These are phyloP conservation scores for Calameuta filiformis DNA, from an alignment of 2,888 invertebrate genomes.

Conservation along the genomic window DNA sequence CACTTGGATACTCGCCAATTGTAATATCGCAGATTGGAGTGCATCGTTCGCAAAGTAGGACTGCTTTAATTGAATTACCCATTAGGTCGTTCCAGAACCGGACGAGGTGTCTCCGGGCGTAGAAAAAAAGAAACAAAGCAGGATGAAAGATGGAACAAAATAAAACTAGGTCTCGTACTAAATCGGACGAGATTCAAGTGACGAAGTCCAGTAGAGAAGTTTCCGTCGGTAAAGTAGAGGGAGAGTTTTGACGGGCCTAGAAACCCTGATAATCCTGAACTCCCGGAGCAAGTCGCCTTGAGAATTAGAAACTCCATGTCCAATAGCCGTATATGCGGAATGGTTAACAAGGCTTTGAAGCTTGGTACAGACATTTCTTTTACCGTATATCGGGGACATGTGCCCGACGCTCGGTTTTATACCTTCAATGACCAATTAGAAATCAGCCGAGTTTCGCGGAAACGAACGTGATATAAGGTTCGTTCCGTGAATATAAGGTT, in stretches of 20 bases:
- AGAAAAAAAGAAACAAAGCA: neutral
- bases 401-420: slow-evolving; percentile 11
- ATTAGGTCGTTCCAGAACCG: slow-evolving; percentile 53
- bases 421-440: slow-evolving; percentile 37
- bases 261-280: slow-evolving; percentile 28
- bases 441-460: slow-evolving; percentile 34
- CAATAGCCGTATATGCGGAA: slow-evolving; percentile 6
- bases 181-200: neutral
- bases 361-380: slow-evolving; percentile 17
- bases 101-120: slow-evolving; percentile 33
- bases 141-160: slow-evolving; percentile 16
- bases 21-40: slow-evolving; percentile 22
- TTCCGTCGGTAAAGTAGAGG: neutral
- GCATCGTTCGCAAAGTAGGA: slow-evolving; percentile 39
- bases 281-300: neutral
- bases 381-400: slow-evolving; percentile 38
- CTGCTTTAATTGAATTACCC: slow-evolving; percentile 52
- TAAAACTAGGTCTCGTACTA: slow-evolving; percentile 29
- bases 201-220: neutral
- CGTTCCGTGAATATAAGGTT: neutral
- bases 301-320: slow-evolving; percentile 12
- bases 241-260: slow-evolving; percentile 36
- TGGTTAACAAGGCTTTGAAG: neutral
- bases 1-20: neutral
- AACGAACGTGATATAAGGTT: slow-evolving; percentile 1